Evolutionary conservation across 2,888 invertebrate genomes (phyloP), one percentile per base, ranked within the genome.

Genomic region (Platycnemis pennipes): DNA sequence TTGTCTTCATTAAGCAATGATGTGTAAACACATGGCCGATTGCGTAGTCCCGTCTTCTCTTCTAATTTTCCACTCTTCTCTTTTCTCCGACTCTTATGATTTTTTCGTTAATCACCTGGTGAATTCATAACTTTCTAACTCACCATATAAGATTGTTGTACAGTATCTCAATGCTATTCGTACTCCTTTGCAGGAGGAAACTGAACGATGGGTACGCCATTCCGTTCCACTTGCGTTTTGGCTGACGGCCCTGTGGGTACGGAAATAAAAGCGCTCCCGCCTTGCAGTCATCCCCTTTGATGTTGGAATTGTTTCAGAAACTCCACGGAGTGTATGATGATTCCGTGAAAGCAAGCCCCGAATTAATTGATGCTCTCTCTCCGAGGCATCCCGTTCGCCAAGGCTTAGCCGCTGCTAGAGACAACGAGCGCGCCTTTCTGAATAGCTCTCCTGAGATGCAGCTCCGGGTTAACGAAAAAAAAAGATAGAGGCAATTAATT

Each of bases 331-430:
- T 77, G 37, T 77, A 2, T 77, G 37, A 77, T 77, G 77, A 77
- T 13, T 37, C 77, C 77, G 26, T 26, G 77, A 37, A 37, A 77
- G 77, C 31, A 16, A 37, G 37, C 77, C 13, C 77, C 77, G 37
- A 13, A 77, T 26, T 77, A 77, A 77, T 77, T 77, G 77, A 77
- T 77, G 13, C 77, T 37, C 77, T 63, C n/a, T 77, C 77, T 37
- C 5, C 13, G 37, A 37, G 77, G n/a, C 63, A 63, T 63, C 7
- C 63, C 63, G n/a, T 63, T n/a, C n/a, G 63, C 22, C 63, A 63
- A 63, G 63, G 63, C 63, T 26, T 49, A 49, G 63, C 8, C 77
- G 31, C 2, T 26, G 63, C 63, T 77, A 77, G 13, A 37, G 37
- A 77, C 11, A n/a, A 37, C 77, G 13, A 37, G 37, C 37, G 26